A percentile compares a stretch with the other conserved stretches of the same genome.
Evolutionary conservation across 1,140 invertebrate species (phyloP).

Genomic region (Orius laevigatus): DNA sequence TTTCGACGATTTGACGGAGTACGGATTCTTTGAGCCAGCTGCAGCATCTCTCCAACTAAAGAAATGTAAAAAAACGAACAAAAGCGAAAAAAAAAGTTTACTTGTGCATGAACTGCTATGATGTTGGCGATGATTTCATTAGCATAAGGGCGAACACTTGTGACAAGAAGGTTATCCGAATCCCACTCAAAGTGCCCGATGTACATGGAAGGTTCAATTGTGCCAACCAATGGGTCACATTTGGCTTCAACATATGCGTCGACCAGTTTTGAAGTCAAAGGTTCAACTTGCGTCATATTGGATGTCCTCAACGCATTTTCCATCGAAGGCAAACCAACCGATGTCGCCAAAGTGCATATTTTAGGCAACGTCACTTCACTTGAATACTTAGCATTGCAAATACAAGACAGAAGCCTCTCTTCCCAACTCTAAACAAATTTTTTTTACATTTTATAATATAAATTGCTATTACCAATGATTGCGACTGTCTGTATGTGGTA

Average conservation of each 20-base stretch:
- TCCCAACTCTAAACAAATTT: conserved; percentile 52
- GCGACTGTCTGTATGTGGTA: conserved; percentile 7
- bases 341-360: not conserved
- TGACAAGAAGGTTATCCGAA: conserved; percentile 44
- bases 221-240: conserved; percentile 79
- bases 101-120: conserved; percentile 84
- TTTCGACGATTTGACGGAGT: conserved; percentile 72
- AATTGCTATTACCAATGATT: conserved; percentile 13
- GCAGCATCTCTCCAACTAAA: conserved; percentile 14
- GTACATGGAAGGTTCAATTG: conserved; percentile 92
- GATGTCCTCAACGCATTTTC: conserved; percentile 39
- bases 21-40: conserved; percentile 57
- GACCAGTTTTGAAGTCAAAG: conserved; percentile 35
- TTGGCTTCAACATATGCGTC: conserved; percentile 83
- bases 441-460: too few relatives aligned
- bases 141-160: conserved; percentile 71
- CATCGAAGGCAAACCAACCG: conserved; percentile 49
- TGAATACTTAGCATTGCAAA: conserved; percentile 81
- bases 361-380: conserved; percentile 41
- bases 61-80: not conserved
- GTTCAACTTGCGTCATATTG: conserved; percentile 21
- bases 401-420: conserved; percentile 62
- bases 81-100: conserved; percentile 27
- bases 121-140: conserved; percentile 86
- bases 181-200: conserved; percentile 75